These are phyloP conservation scores for Hypsibius dujardini DNA, from an alignment of 1,140 invertebrate species.

Conservation along the genomic window DNA sequence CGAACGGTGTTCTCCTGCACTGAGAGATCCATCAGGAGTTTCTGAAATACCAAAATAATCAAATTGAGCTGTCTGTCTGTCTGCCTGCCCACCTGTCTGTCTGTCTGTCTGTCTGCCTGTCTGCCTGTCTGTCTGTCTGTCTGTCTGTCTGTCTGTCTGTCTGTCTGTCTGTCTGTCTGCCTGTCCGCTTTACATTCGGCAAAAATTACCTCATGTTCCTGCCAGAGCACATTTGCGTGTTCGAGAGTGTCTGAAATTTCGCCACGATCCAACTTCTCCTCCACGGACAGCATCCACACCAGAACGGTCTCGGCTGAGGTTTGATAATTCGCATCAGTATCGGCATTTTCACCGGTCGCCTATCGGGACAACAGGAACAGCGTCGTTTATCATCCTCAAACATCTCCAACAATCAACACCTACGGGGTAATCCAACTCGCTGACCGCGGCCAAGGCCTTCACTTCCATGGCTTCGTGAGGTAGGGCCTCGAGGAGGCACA, in stretches of 20 bases:
- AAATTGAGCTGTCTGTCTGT: too few relatives aligned
- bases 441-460: neutral
- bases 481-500: conserved; percentile 55
- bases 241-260: neutral
- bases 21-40: neutral
- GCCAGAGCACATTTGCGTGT: neutral
- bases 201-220: neutral
- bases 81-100: too few relatives aligned
- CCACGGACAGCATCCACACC: neutral
- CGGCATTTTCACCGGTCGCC: neutral
- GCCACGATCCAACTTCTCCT: conserved; percentile 8
- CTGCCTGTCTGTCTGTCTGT: too few relatives aligned
- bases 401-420: neutral
- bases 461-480: conserved; percentile 7
- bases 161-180: too few relatives aligned
- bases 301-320: neutral
- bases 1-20: neutral
- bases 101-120: too few relatives aligned
- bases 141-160: too few relatives aligned
- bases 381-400: neutral
- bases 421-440: neutral
- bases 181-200: too few relatives aligned
- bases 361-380: neutral
- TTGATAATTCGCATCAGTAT: neutral
- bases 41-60: neutral